Evolutionary conservation across 1,140 invertebrate species (phyloP), one percentile per base, ranked within the genome.

Genomic region (Lutraria rhynchaena): DNA sequence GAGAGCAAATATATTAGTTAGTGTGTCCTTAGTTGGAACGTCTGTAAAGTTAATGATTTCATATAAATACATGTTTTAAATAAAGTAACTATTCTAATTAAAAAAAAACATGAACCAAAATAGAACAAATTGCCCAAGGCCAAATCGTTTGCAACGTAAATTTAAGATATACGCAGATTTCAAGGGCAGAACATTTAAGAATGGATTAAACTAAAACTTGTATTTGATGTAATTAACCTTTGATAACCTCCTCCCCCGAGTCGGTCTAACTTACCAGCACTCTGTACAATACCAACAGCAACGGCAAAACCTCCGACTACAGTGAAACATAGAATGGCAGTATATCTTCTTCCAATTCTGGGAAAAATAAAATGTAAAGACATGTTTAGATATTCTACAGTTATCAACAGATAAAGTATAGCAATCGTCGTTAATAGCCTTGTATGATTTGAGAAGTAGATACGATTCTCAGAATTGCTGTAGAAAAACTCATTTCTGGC

Each of bases 1-100:
- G 13, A 71, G 13, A 7, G 67, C 67, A n/a, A 33, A 31, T 24
- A n/a, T 27, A 35, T 53, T 51, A 11, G 67, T 71, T 27, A 71
- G 13, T 35, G 29, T n/a, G 29, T 55, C 67, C 46, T 71, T 71
- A 19, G 51, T 13, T 24, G 31, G 29, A 35, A 19, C 33, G 17
- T n/a, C 60, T 63, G n/a, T n/a, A 41, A 41, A 15, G 15, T 41
- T 41, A 41, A 41, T 5, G 37, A 41, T 5, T 5, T 41, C 37
- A 41, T 41, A 41, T 41, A 15, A 15, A 5, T 41, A 5, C 15
- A 41, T 41, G 15, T 41, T 41, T 41, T 41, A 41, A 15, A 7
- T 15, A 5, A 41, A 7, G 37, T 41, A 41, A 7, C 37, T 41
- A 41, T 41, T 7, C 5, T 41, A 15, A 15, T 15, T 41, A 41